Percentiles rank a stretch among this genome's conserved stretches.
These are phyloP conservation scores for Cricetomys ansorgei DNA, from an alignment of 2,113 vertebrate genomes.

Conservation along the genomic window DNA sequence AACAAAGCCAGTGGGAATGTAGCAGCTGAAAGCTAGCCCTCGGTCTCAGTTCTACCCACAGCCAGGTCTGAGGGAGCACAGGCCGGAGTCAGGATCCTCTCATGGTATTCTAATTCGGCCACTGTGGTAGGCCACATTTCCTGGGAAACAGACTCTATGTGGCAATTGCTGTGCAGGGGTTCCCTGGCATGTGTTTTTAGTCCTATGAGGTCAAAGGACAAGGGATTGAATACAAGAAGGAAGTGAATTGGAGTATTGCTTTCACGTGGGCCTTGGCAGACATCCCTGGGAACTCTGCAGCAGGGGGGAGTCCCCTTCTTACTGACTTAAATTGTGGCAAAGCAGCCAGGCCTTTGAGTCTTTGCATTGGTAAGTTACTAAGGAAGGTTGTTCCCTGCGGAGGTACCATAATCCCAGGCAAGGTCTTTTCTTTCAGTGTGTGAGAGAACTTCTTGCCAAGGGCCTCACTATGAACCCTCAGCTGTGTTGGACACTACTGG, in stretches of 20 bases:
- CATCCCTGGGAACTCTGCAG: background rate
- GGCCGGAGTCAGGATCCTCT: background rate
- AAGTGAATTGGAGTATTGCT: background rate
- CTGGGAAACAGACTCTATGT: background rate
- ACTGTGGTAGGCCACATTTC: background rate
- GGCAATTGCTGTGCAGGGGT: background rate
- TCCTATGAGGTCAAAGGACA: background rate
- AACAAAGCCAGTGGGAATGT: background rate
- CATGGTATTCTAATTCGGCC: background rate
- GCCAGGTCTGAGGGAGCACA: background rate
- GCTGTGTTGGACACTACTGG: background rate
- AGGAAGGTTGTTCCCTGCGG: accelerated
- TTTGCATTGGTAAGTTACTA: background rate
- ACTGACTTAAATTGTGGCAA: background rate
- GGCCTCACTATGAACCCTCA: background rate
- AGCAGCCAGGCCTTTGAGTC: background rate
- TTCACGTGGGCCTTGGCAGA: background rate
- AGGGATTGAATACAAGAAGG: background rate
- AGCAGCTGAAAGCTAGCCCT: background rate
- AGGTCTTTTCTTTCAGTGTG: background rate
- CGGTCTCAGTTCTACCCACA: background rate
- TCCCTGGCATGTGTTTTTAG: background rate
- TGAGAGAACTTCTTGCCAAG: background rate
- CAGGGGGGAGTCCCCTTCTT: background rate
- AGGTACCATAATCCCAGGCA: background rate